Percentiles rank a stretch among this genome's conserved stretches.
Evolutionary conservation across 2,888 invertebrate species (phyloP).

Genomic region (Eupsilia transversa): DNA sequence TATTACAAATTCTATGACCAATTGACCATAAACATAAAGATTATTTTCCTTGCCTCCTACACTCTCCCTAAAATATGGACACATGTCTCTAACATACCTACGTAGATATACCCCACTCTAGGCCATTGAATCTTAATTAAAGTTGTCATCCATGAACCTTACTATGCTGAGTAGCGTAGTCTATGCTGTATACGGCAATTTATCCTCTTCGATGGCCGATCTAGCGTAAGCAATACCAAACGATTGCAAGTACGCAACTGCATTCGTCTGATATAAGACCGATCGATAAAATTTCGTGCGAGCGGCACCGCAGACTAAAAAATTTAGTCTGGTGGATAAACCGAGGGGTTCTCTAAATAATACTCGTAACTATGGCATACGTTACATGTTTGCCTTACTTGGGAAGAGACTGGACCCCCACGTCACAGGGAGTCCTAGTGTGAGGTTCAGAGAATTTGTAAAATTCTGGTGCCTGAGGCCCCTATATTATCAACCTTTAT

Average conservation of each 20-base stretch:
- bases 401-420: not conserved
- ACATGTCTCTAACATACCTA: not conserved
- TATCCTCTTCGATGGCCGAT: not conserved
- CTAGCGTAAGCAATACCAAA: not conserved
- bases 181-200: not conserved
- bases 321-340: not conserved
- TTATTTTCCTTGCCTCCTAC: not conserved
- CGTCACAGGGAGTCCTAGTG: not conserved
- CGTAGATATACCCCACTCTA: not conserved
- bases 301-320: conserved; percentile 16
- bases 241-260: conserved; percentile 29
- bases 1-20: not conserved
- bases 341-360: not conserved
- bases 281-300: conserved; percentile 36
- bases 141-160: conserved; percentile 1
- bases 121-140: conserved; percentile 3
- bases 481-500: not conserved
- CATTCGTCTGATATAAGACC: conserved; percentile 31
- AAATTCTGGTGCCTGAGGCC: not conserved
- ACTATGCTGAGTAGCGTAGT: not conserved
- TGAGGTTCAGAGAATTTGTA: not conserved
- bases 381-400: not conserved
- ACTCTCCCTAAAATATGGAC: not conserved
- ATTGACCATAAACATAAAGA: not conserved
- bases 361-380: not conserved